A percentile compares a stretch with the other conserved stretches of the same genome.
These are phyloP conservation scores for Larimichthys crocea DNA, from an alignment of 2,113 vertebrate genomes.

Conservation along the genomic window DNA sequence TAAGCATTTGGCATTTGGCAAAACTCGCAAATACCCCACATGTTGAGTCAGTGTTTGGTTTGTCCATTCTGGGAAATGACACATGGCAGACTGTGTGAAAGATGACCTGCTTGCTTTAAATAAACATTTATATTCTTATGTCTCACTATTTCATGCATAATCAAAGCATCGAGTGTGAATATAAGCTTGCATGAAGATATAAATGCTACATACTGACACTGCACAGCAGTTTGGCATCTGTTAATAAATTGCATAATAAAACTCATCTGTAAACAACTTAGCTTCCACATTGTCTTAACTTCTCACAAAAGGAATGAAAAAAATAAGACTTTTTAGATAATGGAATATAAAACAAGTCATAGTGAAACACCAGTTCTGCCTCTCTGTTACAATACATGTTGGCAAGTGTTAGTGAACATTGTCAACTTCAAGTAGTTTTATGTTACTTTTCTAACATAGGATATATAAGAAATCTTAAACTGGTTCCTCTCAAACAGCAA, in stretches of 20 bases:
- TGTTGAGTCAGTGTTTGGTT: too few species aligned
- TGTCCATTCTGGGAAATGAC: too few species aligned
- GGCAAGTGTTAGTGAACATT: neutral
- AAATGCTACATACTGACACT: conserved; percentile 4
- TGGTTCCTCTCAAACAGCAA: neutral
- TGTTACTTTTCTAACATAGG: neutral
- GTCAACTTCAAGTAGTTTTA: conserved; percentile 12
- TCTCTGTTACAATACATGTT: neutral
- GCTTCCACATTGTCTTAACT: neutral
- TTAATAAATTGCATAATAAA: conserved; percentile 9
- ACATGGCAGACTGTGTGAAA: too few species aligned
- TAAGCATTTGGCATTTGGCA: too few species aligned
- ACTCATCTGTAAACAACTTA: neutral
- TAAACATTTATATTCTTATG: neutral
- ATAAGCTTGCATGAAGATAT: neutral
- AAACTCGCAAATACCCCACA: too few species aligned
- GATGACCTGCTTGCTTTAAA: too few species aligned
- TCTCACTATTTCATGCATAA: neutral
- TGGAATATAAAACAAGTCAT: neutral
- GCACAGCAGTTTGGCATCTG: conserved; percentile 26
- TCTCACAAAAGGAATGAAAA: neutral
- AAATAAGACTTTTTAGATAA: neutral
- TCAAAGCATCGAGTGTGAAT: neutral
- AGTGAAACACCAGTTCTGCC: neutral
- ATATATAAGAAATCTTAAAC: neutral